Percentiles rank a stretch among this genome's conserved stretches.
Conservation (phyloP, 2,888 invertebrate genomes). For the Invenusta paracnida region DNA sequence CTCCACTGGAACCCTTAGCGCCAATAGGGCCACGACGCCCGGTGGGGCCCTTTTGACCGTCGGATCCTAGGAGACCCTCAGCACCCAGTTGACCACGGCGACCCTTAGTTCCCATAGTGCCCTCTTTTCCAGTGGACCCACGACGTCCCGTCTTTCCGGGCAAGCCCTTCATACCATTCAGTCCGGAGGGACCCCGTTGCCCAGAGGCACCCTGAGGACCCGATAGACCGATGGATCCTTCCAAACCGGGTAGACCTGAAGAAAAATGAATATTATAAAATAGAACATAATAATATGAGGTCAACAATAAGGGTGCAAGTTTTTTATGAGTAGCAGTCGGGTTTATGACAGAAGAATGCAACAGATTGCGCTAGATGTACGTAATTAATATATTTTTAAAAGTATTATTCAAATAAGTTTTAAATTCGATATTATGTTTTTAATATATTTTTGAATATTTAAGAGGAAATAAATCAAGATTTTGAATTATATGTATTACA, state of each 20-base stretch:
- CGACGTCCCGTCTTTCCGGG: neutral
- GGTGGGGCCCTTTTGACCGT: neutral
- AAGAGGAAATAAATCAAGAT: too few species aligned
- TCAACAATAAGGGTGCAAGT: too few species aligned
- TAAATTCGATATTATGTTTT: too few species aligned
- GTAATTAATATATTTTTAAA: too few species aligned
- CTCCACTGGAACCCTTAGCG: neutral
- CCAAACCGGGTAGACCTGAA: constrained; percentile 3
- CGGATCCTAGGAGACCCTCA: neutral
- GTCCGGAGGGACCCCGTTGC: neutral
- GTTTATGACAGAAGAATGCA: too few species aligned
- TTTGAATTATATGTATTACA: too few species aligned
- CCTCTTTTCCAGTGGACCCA: neutral
- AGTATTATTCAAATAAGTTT: too few species aligned
- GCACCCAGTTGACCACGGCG: neutral
- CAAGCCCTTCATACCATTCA: neutral
- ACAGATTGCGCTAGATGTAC: too few species aligned
- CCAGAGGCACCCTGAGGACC: constrained; percentile 40
- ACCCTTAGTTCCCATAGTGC: neutral
- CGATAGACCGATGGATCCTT: constrained; percentile 33
- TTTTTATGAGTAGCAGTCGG: too few species aligned
- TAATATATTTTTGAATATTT: too few species aligned
- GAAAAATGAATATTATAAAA: too few species aligned
- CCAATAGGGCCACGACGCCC: neutral
- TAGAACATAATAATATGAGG: too few species aligned